Evolutionary conservation across 2,113 vertebrate species (phyloP).

Genomic region (Poeciliopsis turrubarensis): DNA sequence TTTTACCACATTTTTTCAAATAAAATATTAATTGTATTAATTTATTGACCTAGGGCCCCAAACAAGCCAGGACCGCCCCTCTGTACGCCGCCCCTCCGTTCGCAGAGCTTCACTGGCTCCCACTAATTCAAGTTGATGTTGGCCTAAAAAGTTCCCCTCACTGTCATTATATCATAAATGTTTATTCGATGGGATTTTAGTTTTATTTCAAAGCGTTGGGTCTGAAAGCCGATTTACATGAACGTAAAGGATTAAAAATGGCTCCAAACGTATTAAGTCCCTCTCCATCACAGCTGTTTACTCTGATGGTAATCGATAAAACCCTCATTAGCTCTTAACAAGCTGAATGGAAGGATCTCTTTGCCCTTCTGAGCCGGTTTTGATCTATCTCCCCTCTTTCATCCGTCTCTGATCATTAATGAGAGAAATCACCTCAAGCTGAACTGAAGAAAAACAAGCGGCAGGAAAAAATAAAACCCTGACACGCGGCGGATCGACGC

Average conservation of each 20-base stretch:
- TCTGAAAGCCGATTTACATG: not conserved
- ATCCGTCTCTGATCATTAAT: constrained; percentile 44
- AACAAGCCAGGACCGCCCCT: no score
- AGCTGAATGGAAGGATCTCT: constrained; percentile 23
- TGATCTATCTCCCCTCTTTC: constrained; percentile 30
- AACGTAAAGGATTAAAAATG: not conserved
- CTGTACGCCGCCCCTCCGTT: no score
- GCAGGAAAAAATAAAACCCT: not conserved
- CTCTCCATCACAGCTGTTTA: constrained; percentile 1
- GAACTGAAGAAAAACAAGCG: constrained; percentile 9
- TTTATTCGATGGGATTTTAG: not conserved
- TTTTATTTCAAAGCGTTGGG: not conserved
- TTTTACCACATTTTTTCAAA: no score
- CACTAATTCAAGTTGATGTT: no score
- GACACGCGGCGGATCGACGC: constrained; percentile 24
- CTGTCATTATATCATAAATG: not conserved
- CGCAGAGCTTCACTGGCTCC: no score
- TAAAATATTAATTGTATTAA: no score
- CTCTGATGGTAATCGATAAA: constrained; percentile 3
- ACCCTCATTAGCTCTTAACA: constrained; percentile 13
- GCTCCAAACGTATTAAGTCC: constrained; percentile 1
- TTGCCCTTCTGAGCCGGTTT: constrained; percentile 49
- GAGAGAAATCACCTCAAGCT: constrained; percentile 40
- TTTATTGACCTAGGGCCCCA: no score
- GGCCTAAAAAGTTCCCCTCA: no score